Evolutionary conservation across 37 sponge, comb jelly and placozoan species (phyloP), one percentile per base, ranked within the genome.

Genomic region (Oopsacas minuta): DNA sequence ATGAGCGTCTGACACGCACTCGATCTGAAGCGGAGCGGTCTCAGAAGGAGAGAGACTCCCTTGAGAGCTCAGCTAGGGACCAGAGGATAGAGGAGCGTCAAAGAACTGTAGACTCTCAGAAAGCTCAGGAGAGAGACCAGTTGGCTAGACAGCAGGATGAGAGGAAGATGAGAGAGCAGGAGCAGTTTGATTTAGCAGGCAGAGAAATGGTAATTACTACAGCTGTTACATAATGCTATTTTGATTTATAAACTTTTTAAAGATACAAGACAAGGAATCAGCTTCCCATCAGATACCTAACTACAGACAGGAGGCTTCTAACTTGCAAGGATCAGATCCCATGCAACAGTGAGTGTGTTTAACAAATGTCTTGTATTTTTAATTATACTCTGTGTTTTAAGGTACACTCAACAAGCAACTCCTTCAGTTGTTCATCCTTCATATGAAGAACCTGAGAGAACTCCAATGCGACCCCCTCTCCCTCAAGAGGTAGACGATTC

Each of bases 401-500:
- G 49, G 75, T 61, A 10, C 75, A 7, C 75, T 61, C 75, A n/a
- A 3, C 20, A 25, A 3, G 75, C 22, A 34, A 61, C 5, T 34
- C 75, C 75, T 12, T 5, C 75, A 3, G 75, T 12, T 12, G 17
- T 17, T 46, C 17, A 22, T 17, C 51, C 51, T 32, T 30, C 35
- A 32, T 81, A 32, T 17, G 15, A 32, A 32, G 83, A 82, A 20
- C 36, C 36, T 5, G 83, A 81, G 25, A 85, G 83, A 52, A 90
- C 87, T 35, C 86, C 86, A 39, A 36, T 37, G 20, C 52, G 83
- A 42, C 85, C 38, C 37, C 81, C 28, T 83, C 85, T 81, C 38
- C 37, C 42, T n/a, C 52, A 86, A 81, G 84, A 51, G n/a, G 82
- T 49, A 12, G 87, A 90, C 75, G 28, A 12, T 34, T 61, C 75